A percentile compares a stretch with the other conserved stretches of the same genome.
phyloP scores from a whole-genome alignment of 2,888 invertebrate species.

The Pogonocherus hispidulus region DNA sequence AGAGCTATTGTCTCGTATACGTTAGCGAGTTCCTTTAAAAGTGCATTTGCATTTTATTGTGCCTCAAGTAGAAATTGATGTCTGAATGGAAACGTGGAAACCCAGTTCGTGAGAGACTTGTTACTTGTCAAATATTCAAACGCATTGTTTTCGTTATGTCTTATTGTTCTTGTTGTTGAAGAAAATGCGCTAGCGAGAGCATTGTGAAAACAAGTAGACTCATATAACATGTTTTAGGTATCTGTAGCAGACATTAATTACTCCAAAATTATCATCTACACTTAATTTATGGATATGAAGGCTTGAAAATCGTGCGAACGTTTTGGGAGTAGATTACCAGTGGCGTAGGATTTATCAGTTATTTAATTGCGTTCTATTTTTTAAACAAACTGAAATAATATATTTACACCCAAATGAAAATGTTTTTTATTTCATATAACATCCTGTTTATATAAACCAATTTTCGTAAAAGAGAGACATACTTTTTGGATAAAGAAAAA shows the following conservation, averaged over 20 bases:
- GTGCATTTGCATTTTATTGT: conserved; percentile 44
- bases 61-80: conserved; percentile 39
- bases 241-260: not conserved
- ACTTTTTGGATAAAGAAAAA: too few relatives aligned
- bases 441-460: too few relatives aligned
- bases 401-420: too few relatives aligned
- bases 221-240: not conserved
- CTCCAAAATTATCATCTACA: not conserved
- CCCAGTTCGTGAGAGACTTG: conserved; percentile 33
- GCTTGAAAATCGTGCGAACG: too few relatives aligned
- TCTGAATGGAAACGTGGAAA: conserved; percentile 36
- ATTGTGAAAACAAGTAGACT: not conserved
- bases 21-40: conserved; percentile 32
- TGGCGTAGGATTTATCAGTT: too few relatives aligned
- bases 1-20: conserved; percentile 40
- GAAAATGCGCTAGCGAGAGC: conserved; percentile 9
- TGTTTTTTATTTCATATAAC: too few relatives aligned
- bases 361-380: too few relatives aligned
- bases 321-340: too few relatives aligned
- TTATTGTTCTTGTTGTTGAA: conserved; percentile 3
- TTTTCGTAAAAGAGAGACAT: too few relatives aligned
- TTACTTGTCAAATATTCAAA: conserved; percentile 25
- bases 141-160: conserved; percentile 8
- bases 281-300: too few relatives aligned
- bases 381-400: too few relatives aligned